phyloP scores from a whole-genome alignment of 2,113 vertebrate genomes.

The Brachyhypopomus gauderio region DNA sequence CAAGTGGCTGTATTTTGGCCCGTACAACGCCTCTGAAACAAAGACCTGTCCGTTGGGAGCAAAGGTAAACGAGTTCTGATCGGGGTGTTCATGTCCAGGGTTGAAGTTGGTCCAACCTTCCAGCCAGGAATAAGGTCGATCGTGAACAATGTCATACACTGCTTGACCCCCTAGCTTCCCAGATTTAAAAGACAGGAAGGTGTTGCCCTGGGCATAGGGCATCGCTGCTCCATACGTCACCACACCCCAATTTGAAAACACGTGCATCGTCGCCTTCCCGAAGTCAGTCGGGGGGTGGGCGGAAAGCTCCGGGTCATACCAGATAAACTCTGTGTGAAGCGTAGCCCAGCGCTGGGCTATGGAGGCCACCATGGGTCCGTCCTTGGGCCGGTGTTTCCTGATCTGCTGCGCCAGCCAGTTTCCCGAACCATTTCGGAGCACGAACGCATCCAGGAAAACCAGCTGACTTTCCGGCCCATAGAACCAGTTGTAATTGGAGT shows the following conservation, averaged over 20 bases:
- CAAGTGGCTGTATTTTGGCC: conserved; percentile 92
- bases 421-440: conserved; percentile 89
- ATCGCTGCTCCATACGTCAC: conserved; percentile 93
- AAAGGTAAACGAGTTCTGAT: conserved; percentile 98
- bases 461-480: conserved; percentile 97
- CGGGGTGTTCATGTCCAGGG: conserved; percentile 94
- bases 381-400: conserved; percentile 90
- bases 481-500: conserved; percentile 99
- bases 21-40: conserved; percentile 96
- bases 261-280: conserved; percentile 82
- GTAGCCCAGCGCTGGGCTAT: conserved; percentile 94
- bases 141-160: conserved; percentile 94
- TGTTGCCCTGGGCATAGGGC: conserved; percentile 83
- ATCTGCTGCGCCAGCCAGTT: conserved; percentile 98
- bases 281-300: conserved; percentile 81
- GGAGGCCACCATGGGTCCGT: conserved; percentile 94
- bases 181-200: conserved; percentile 98
- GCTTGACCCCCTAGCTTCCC: conserved; percentile 92
- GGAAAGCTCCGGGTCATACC: conserved; percentile 85
- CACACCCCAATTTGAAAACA: conserved; percentile 97
- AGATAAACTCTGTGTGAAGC: conserved; percentile 95
- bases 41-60: conserved; percentile 97
- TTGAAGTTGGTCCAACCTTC: conserved; percentile 97
- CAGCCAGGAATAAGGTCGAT: conserved; percentile 91
- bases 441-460: conserved; percentile 89